Base-by-base conservation (phyloP, 2,113 vertebrate species). In the Macroglossus sobrinus region DNA sequence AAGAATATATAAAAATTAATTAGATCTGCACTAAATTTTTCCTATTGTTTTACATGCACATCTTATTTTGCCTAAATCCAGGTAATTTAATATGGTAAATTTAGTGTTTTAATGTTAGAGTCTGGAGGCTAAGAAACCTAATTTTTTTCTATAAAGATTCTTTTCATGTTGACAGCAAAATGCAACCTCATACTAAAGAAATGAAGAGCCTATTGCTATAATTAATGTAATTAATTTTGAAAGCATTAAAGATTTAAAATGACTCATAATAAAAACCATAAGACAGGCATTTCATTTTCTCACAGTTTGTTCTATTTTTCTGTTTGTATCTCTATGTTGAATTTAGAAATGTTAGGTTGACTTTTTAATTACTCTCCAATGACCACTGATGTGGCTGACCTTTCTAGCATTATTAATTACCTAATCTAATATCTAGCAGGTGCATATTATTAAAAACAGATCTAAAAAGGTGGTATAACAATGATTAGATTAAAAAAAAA, bases 221-320 rank as follows among this genome's bases (percentile, higher is more conserved):
- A 95, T 95, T 96, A 94, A 94, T 89, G 40, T 84, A 97, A 97
- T 96, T 97, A 96, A 92, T 97, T 97, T 97, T 92, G 95, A 86
- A 86, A 88, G 5, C 63, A 97, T 95, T 96, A 96, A 97, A 93
- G 64, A 81, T 94, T 96, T 95, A 76, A 95, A 97, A 93, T 91
- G 78, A 89, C 84, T 97, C 82, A 55, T 85, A 45, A 91, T 59
- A 45, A 94, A 95, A 97, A 40, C 82, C 6, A 89, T 22, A 93
- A 97, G 79, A 84, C 90, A 76, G 47, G 15, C 19, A 68, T 84
- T 93, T 91, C 57, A 47, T 95, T 79, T 66, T 87, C 78, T 47
- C 72, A 78, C 19, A 35, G 33, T 91, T 57, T 69, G 24, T 61
- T 63, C 50, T 81, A 0, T 57, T 45, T 84, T 97, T 96, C 55